Conservation (phyloP, 2,888 invertebrate genomes). For the Fragum whitleyi region DNA sequence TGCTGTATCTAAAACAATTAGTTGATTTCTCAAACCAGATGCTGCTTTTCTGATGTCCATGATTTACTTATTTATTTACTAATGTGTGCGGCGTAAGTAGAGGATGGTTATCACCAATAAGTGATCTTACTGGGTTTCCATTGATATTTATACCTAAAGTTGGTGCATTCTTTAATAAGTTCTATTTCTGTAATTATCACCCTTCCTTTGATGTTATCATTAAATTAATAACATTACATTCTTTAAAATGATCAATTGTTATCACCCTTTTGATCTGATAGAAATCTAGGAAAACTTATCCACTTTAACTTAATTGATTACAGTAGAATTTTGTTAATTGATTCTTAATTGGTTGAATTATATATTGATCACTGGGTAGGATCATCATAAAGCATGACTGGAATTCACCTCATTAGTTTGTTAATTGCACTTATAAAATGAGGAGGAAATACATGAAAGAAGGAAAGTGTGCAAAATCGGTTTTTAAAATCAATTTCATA, state of each 20-base stretch:
- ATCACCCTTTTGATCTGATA: neutral
- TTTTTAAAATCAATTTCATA: too few species aligned
- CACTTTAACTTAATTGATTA: neutral
- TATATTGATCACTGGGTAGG: constrained; percentile 7
- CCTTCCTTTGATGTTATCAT: neutral
- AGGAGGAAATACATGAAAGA: too few species aligned
- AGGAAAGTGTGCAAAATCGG: too few species aligned
- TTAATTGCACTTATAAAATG: too few species aligned
- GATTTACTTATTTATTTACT: neutral
- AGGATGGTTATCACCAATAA: neutral
- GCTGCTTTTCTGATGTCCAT: constrained; percentile 8
- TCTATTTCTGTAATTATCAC: neutral
- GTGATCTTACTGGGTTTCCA: neutral
- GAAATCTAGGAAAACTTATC: neutral
- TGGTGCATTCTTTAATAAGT: neutral
- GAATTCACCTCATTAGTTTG: neutral
- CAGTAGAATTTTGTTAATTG: neutral
- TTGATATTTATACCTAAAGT: neutral
- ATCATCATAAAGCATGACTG: neutral
- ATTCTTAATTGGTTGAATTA: neutral
- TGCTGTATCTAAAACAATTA: constrained; percentile 12
- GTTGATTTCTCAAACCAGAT: neutral
- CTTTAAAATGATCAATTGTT: neutral
- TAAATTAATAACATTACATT: neutral
- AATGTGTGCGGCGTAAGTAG: neutral